A percentile compares a stretch with the other conserved stretches of the same genome.
Evolutionary conservation across 2,797 vertebrate genomes (phyloP).

Genomic region (Chrysocyon brachyurus): DNA sequence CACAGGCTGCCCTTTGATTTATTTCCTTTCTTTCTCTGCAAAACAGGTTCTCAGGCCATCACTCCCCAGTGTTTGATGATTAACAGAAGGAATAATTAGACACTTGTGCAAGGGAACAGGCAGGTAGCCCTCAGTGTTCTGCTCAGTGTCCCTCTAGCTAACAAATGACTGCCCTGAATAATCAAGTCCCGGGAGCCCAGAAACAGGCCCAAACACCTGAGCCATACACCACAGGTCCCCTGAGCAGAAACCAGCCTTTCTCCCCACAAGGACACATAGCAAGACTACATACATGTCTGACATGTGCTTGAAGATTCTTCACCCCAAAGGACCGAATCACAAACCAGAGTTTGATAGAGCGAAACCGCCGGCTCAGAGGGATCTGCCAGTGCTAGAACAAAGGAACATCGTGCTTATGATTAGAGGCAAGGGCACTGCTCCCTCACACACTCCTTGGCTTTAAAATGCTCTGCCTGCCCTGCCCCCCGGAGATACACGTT

Average conservation of each 20-base stretch:
- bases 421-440: neutral
- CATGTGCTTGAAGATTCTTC: constrained; percentile 96
- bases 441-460: neutral
- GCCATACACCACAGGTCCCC: neutral
- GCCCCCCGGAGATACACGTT: neutral
- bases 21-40: constrained; percentile 12
- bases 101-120: neutral
- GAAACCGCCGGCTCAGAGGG: constrained; percentile 96
- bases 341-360: constrained; percentile 98
- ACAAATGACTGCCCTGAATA: neutral
- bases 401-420: neutral
- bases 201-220: neutral
- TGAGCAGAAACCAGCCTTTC: neutral
- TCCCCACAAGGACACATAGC: neutral
- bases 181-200: constrained; percentile 29
- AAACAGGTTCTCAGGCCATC: neutral
- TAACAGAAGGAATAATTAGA: neutral
- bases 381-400: constrained; percentile 97
- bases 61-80: neutral
- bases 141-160: neutral
- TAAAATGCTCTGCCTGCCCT: neutral
- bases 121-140: fast-evolving
- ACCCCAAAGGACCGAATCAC: constrained; percentile 97
- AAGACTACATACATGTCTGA: constrained; percentile 93
- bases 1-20: neutral